Percentiles rank a stretch among this genome's conserved stretches.
These are phyloP conservation scores for Gambelia wislizenii DNA, from an alignment of 2,797 vertebrate species.

Conservation along the genomic window DNA sequence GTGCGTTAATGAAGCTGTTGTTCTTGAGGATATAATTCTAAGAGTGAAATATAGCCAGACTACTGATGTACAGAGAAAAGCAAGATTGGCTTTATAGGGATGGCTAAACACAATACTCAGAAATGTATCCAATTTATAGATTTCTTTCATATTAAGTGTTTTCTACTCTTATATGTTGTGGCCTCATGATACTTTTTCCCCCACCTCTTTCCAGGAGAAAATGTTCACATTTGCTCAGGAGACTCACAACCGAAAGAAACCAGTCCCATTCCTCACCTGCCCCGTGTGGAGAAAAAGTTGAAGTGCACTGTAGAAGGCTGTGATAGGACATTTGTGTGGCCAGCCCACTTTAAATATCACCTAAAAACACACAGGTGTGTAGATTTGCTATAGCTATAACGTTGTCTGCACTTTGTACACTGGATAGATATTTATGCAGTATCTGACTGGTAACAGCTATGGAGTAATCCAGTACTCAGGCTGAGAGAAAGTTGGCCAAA, in stretches of 20 bases:
- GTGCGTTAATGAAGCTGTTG: neutral
- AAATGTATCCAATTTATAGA: no score
- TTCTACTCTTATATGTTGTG: constrained; percentile 13
- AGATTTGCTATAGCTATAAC: neutral
- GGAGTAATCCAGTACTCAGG: neutral
- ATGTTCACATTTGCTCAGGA: constrained; percentile 84
- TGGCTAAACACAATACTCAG: neutral
- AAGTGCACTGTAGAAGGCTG: constrained; percentile 96
- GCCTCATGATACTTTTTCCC: constrained; percentile 55
- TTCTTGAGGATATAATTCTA: neutral
- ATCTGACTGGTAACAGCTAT: neutral
- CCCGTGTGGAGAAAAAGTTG: constrained; percentile 89
- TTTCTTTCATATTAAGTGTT: neutral
- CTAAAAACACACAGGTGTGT: constrained; percentile 96
- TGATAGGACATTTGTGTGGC: constrained; percentile 94
- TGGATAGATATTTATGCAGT: neutral
- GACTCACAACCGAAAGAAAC: constrained; percentile 87
- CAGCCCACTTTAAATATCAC: constrained; percentile 97
- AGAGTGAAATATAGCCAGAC: neutral
- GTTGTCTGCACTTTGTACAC: neutral
- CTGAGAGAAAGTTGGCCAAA: neutral
- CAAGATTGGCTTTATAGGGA: neutral
- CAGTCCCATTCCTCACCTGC: constrained; percentile 78
- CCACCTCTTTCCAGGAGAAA: constrained; percentile 84
- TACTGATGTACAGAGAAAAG: constrained; percentile 3